Conservation (phyloP, 2,888 invertebrate genomes). For the Caenorhabditis imperialis region DNA sequence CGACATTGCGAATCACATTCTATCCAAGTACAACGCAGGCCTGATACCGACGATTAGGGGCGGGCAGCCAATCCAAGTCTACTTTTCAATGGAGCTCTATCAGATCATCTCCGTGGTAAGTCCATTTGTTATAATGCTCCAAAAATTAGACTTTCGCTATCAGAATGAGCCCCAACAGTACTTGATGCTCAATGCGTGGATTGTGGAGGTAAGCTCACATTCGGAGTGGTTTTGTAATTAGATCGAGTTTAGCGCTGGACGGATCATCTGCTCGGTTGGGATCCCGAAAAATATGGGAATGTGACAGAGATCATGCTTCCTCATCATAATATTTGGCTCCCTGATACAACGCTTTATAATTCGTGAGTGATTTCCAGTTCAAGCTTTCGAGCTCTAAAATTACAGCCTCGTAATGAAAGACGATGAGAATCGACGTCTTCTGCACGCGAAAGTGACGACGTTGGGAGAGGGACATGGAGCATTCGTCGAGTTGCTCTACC, state of each 20-base stretch:
- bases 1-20: slow-evolving; percentile 56
- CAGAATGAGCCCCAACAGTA: slow-evolving; percentile 77
- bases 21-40: slow-evolving; percentile 56
- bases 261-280: slow-evolving; percentile 72
- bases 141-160: slow-evolving; percentile 14
- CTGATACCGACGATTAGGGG: slow-evolving; percentile 39
- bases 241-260: slow-evolving; percentile 67
- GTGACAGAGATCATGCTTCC: slow-evolving; percentile 70
- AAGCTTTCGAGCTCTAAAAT: not conserved
- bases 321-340: slow-evolving; percentile 68
- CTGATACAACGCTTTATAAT: slow-evolving; percentile 73
- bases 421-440: slow-evolving; percentile 67
- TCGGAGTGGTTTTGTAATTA: too few relatives aligned
- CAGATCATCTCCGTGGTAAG: slow-evolving; percentile 76
- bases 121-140: not conserved
- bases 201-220: slow-evolving; percentile 74
- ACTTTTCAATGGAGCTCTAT: slow-evolving; percentile 76
- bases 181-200: slow-evolving; percentile 76
- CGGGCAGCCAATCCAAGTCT: slow-evolving; percentile 69
- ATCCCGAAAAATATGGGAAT: slow-evolving; percentile 67
- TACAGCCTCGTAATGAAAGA: slow-evolving; percentile 73
- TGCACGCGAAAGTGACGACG: slow-evolving; percentile 70
- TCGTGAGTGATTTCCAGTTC: slow-evolving; percentile 28
- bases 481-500: slow-evolving; percentile 71
- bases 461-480: slow-evolving; percentile 62